phyloP scores from a whole-genome alignment of 2,888 invertebrate species.

The Octodonta nipae region DNA sequence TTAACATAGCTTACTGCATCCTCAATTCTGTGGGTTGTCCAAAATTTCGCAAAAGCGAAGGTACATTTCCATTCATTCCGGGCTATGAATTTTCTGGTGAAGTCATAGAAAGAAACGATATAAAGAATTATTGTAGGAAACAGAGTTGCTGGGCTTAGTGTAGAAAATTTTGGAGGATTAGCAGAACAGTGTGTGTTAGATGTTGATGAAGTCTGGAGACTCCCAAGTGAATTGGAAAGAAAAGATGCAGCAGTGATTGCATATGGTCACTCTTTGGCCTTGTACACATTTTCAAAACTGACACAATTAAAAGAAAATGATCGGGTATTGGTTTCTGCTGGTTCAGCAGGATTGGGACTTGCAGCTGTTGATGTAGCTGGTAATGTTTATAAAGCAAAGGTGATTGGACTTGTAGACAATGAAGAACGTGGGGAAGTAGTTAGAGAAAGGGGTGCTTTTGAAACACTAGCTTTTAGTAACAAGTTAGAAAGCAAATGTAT shows the following conservation, averaged over 20 bases:
- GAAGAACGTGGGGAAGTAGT: constrained; percentile 46
- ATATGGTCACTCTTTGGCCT: constrained; percentile 52
- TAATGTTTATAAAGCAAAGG: constrained; percentile 52
- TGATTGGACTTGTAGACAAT: constrained; percentile 53
- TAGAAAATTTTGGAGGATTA: constrained; percentile 44
- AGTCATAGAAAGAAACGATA: too few species aligned
- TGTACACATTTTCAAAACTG: constrained; percentile 46
- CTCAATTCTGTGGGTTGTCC: constrained; percentile 51
- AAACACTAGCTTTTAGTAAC: constrained; percentile 45
- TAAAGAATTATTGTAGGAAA: constrained; percentile 41
- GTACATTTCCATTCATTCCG: constrained; percentile 44
- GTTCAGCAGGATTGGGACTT: constrained; percentile 48
- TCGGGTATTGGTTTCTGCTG: constrained; percentile 50
- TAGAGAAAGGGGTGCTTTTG: constrained; percentile 48
- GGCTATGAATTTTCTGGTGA: constrained; percentile 54
- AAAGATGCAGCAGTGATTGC: constrained; percentile 45
- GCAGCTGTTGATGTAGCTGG: constrained; percentile 57
- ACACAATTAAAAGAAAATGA: constrained; percentile 39
- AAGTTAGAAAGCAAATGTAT: constrained; percentile 42
- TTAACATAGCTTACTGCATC: constrained; percentile 49
- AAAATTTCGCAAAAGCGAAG: constrained; percentile 39
- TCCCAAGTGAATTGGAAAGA: constrained; percentile 41
- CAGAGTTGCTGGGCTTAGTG: constrained; percentile 45
- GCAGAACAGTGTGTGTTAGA: constrained; percentile 45
- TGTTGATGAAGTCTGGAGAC: constrained; percentile 44